These are phyloP conservation scores for Poeciliopsis presidionis DNA, from an alignment of 2,797 vertebrate genomes.

Conservation along the genomic window DNA sequence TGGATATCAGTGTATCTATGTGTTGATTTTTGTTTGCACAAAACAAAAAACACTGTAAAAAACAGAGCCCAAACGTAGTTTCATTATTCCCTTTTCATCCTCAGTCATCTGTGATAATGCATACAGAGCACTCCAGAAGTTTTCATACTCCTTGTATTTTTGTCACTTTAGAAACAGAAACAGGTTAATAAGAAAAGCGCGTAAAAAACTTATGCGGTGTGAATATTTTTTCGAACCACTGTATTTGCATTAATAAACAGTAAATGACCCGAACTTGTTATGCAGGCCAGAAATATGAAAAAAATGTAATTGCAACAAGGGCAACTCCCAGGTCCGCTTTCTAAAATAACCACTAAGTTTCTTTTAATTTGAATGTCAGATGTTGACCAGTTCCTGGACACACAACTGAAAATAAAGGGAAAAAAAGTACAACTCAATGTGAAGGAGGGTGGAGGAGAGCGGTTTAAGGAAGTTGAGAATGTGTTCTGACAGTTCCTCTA, in stretches of 20 bases:
- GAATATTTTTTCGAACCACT: neutral
- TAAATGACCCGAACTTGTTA: neutral
- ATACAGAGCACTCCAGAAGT: neutral
- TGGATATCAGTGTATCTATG: slow-evolving; percentile 19
- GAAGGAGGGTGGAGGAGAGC: neutral
- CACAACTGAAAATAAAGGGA: slow-evolving; percentile 35
- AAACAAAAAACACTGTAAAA: slow-evolving; percentile 38
- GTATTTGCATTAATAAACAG: neutral
- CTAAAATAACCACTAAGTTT: slow-evolving; percentile 16
- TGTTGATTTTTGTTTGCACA: slow-evolving; percentile 10
- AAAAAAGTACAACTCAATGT: slow-evolving; percentile 40
- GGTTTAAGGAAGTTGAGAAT: slow-evolving; percentile 54
- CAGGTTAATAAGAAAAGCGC: neutral
- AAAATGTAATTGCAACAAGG: slow-evolving; percentile 23
- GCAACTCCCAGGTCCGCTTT: slow-evolving; percentile 30
- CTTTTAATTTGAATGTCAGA: slow-evolving; percentile 36
- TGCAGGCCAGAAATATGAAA: slow-evolving; percentile 2
- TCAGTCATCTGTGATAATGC: slow-evolving; percentile 53
- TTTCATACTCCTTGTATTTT: neutral
- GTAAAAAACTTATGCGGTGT: neutral
- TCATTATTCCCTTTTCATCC: slow-evolving; percentile 51
- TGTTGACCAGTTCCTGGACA: slow-evolving; percentile 38
- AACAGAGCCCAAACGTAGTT: slow-evolving; percentile 36
- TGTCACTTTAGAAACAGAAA: neutral
- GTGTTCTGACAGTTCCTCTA: slow-evolving; percentile 65